These are phyloP conservation scores for Arctia plantaginis DNA, from an alignment of 2,888 invertebrate species.

Conservation along the genomic window DNA sequence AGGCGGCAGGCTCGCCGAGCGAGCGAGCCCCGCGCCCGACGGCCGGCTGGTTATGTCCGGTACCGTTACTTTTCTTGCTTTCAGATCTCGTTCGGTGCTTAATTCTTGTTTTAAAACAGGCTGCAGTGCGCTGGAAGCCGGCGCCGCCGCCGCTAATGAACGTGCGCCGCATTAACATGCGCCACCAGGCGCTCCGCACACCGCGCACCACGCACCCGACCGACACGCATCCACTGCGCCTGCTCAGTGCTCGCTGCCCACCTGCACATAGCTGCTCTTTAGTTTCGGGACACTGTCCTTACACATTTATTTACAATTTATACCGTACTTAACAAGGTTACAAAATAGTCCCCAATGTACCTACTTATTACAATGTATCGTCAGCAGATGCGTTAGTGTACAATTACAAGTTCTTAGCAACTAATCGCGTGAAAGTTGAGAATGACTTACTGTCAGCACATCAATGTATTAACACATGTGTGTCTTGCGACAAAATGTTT, in stretches of 20 bases:
- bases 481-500: not conserved
- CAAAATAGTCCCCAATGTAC: slow-evolving; percentile 8
- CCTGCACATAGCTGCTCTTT: not conserved
- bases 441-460: slow-evolving; percentile 9
- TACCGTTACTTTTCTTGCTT: slow-evolving; percentile 72
- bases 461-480: not conserved
- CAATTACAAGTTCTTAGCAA: slow-evolving; percentile 18
- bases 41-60: slow-evolving; percentile 60
- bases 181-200: slow-evolving; percentile 15
- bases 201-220: slow-evolving; percentile 2
- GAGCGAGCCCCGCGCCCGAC: slow-evolving; percentile 36
- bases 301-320: slow-evolving; percentile 1
- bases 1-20: slow-evolving; percentile 31
- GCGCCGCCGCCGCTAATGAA: slow-evolving; percentile 48
- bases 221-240: not conserved
- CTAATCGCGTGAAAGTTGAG: slow-evolving; percentile 14
- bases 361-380: not conserved
- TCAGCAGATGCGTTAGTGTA: slow-evolving; percentile 11
- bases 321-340: not conserved
- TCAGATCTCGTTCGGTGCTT: slow-evolving; percentile 67
- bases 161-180: slow-evolving; percentile 47
- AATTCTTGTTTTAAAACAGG: slow-evolving; percentile 65
- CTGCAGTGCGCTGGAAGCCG: slow-evolving; percentile 37
- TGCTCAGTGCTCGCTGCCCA: not conserved
- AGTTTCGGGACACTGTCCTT: not conserved